Evolutionary conservation across 2,797 vertebrate species (phyloP), one percentile per base, ranked within the genome.

Genomic region (Falco rusticolus): DNA sequence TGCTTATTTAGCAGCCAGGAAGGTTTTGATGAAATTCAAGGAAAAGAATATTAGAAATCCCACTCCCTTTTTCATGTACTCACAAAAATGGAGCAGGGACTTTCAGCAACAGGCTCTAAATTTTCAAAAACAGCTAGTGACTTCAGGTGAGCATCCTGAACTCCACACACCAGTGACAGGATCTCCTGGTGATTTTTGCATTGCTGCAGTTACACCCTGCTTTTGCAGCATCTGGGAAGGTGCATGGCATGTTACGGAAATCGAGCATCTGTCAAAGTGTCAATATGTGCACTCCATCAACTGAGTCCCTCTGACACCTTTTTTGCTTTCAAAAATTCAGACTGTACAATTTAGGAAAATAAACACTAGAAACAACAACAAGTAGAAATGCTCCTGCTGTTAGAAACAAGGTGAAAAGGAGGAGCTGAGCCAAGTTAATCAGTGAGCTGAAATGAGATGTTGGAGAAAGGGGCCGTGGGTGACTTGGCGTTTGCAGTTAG

Each of bases 341-440:
- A 61, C 60, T 47, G 66, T 63, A 70, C 43, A n/a, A 41, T 83
- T 63, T 66, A 80, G 75, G 45, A 77, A 77, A 92, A 93, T 50
- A 80, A 93, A 93, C 37, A 60, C 41, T 93, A 81, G 70, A 54
- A 94, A 90, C 16, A 71, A 59, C 75, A 87, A 72, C 53, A 93
- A 89, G 29, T 37, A 87, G 37, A 92, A 96, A 80, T 41, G 45
- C 17, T 95, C 51, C 70, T 94, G 91, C 77, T 65, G 57, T 79
- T 53, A 80, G 89, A 94, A 94, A 81, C 19, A 94, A 96, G 94
- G 93, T 87, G 78, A 71, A 94, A 92, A 95, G 68, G 87, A 96
- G 87, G 81, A 92, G 65, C 84, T 84, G 89, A 84, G 89, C 79
- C 89, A 95, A 92, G 84, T 95, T 95, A 96, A 94, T 93, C 92